Evolutionary conservation across 2,113 vertebrate genomes (phyloP).

Genomic region (Apistogramma diplotaenia): DNA sequence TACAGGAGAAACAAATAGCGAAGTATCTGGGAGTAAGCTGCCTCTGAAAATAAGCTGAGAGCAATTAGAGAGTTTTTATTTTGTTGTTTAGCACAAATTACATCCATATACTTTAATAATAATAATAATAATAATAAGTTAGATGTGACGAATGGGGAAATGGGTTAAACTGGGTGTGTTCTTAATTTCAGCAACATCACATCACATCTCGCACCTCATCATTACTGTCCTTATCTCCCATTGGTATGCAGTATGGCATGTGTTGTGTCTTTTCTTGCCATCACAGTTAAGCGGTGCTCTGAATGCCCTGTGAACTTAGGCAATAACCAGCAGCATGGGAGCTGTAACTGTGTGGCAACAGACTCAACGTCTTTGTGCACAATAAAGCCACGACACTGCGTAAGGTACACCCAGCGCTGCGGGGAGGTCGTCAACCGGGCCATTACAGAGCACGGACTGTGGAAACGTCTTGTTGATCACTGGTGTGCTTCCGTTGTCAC

Average conservation of each 20-base stretch:
- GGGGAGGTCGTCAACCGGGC: constrained; percentile 20
- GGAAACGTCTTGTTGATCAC: constrained; percentile 33
- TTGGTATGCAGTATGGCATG: neutral
- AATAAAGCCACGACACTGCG: constrained; percentile 32
- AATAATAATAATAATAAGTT: neutral
- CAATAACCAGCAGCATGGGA: neutral
- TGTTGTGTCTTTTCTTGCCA: neutral
- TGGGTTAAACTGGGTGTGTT: neutral
- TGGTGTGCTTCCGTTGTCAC: constrained; percentile 36
- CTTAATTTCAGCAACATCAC: neutral
- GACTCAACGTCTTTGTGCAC: constrained; percentile 37
- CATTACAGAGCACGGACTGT: neutral
- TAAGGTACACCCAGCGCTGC: constrained; percentile 9
- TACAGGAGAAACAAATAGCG: neutral
- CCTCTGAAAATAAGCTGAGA: constrained; percentile 21
- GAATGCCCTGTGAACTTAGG: neutral
- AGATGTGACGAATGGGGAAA: neutral
- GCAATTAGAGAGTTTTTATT: neutral
- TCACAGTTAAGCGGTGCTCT: neutral
- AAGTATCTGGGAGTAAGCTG: neutral
- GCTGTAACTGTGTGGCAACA: constrained; percentile 1
- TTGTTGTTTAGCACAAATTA: neutral
- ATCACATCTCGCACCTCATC: neutral
- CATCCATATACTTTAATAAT: neutral
- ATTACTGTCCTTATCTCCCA: constrained; percentile 3